phyloP scores from a whole-genome alignment of 2,113 vertebrate species.

The Rhinogobius similis region DNA sequence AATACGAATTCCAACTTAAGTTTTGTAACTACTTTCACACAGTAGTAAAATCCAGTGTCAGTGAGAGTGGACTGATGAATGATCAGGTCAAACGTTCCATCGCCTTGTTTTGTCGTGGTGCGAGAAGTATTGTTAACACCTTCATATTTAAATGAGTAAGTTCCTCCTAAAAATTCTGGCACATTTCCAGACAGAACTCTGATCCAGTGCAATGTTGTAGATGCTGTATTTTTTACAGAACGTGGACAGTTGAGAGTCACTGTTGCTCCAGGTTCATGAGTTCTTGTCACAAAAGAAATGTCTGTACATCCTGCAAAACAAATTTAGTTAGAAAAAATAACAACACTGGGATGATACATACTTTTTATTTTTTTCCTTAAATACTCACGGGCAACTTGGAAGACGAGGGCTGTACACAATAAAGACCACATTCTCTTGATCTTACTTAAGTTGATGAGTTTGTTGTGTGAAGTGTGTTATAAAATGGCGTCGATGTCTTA shows the following conservation, averaged over 20 bases:
- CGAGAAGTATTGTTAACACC: not conserved
- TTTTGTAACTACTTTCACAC: not conserved
- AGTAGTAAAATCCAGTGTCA: slow-evolving; percentile 54
- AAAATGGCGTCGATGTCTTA: no score
- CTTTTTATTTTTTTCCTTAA: not conserved
- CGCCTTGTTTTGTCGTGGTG: slow-evolving; percentile 23
- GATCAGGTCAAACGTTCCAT: slow-evolving; percentile 34
- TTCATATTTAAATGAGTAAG: not conserved
- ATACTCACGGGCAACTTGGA: slow-evolving; percentile 39
- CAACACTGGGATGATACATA: no score
- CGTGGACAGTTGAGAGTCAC: slow-evolving; percentile 25
- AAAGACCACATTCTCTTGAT: no score
- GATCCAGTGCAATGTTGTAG: slow-evolving; percentile 31
- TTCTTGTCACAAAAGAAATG: not conserved
- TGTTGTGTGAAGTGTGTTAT: no score
- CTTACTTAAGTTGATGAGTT: no score
- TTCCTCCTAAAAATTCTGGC: slow-evolving; percentile 22
- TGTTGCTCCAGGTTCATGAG: slow-evolving; percentile 14
- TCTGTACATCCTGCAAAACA: slow-evolving; percentile 23
- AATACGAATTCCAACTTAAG: slow-evolving; percentile 2
- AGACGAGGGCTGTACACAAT: slow-evolving; percentile 19
- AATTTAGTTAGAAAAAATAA: not conserved
- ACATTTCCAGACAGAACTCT: slow-evolving; percentile 24
- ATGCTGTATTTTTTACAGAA: fast-evolving
- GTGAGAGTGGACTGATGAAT: slow-evolving; percentile 13